Evolutionary conservation across 2,797 vertebrate genomes (phyloP).

Genomic region (Megaceryle alcyon): DNA sequence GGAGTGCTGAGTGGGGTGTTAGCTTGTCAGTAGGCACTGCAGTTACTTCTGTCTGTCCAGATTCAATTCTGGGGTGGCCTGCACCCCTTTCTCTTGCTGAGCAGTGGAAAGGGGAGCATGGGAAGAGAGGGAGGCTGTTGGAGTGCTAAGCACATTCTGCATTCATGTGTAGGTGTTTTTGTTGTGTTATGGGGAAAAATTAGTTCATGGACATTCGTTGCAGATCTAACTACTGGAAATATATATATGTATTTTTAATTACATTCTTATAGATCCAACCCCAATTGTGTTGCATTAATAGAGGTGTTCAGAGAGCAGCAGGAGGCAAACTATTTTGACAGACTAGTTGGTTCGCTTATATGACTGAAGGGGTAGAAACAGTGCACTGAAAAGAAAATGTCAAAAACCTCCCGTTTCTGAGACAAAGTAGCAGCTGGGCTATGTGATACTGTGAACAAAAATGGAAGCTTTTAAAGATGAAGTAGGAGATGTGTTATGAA

Average conservation of each 20-base stretch:
- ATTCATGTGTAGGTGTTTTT: not conserved
- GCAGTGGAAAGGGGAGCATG: not conserved
- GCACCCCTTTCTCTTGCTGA: not conserved
- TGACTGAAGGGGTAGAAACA: not conserved
- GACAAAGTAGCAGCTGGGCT: conserved; percentile 19
- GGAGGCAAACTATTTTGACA: conserved; percentile 26
- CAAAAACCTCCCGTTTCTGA: not conserved
- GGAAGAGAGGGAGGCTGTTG: not conserved
- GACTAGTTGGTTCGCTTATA: not conserved
- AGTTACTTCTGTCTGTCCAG: not conserved
- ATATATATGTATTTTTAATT: not conserved
- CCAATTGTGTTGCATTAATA: not conserved
- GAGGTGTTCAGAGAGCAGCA: not conserved
- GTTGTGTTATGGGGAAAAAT: not conserved
- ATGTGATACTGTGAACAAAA: not conserved
- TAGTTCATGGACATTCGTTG: not conserved
- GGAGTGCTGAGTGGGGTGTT: not conserved
- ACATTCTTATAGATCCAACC: not conserved
- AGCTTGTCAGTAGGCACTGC: fast-evolving
- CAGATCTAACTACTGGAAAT: not conserved
- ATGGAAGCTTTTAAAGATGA: conserved; percentile 11
- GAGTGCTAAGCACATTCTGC: not conserved
- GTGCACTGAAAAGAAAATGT: not conserved
- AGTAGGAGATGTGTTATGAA: not conserved
- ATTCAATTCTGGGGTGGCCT: fast-evolving